These are phyloP conservation scores for Trididemnum clinides DNA, from an alignment of 23 tunicate species.

Conservation along the genomic window DNA sequence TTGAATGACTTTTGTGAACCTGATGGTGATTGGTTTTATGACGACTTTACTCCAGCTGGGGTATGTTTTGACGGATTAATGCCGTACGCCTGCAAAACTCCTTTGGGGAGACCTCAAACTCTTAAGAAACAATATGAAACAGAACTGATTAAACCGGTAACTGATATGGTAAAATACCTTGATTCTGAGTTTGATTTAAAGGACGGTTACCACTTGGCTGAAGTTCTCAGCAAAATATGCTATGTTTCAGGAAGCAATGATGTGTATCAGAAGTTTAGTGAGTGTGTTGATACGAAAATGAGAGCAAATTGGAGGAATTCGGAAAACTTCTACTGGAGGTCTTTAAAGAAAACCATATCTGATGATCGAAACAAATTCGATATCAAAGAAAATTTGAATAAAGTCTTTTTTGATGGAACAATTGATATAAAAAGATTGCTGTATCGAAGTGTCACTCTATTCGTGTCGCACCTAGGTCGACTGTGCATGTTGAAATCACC, in stretches of 20 bases:
- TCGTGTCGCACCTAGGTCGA: neutral
- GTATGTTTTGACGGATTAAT: slow-evolving; percentile 2
- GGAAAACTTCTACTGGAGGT: neutral
- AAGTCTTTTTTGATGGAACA: neutral
- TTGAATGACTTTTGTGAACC: neutral
- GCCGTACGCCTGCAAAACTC: too few species aligned
- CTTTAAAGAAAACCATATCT: neutral
- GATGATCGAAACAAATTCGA: neutral
- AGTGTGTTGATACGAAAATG: neutral
- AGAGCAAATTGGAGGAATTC: neutral
- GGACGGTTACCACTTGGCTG: slow-evolving; percentile 54
- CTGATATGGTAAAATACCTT: neutral
- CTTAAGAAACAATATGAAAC: neutral
- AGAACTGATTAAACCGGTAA: slow-evolving; percentile 30
- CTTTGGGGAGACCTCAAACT: neutral
- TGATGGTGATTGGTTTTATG: neutral
- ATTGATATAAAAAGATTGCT: neutral
- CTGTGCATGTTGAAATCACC: neutral
- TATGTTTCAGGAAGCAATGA: slow-evolving; percentile 24
- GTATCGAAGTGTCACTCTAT: neutral
- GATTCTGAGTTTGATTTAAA: neutral
- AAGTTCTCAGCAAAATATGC: slow-evolving; percentile 33
- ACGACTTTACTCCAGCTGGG: neutral
- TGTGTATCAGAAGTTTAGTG: neutral
- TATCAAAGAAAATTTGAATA: neutral